Evolutionary conservation across 2,888 invertebrate species (phyloP).

Genomic region (Drosophila histrio): DNA sequence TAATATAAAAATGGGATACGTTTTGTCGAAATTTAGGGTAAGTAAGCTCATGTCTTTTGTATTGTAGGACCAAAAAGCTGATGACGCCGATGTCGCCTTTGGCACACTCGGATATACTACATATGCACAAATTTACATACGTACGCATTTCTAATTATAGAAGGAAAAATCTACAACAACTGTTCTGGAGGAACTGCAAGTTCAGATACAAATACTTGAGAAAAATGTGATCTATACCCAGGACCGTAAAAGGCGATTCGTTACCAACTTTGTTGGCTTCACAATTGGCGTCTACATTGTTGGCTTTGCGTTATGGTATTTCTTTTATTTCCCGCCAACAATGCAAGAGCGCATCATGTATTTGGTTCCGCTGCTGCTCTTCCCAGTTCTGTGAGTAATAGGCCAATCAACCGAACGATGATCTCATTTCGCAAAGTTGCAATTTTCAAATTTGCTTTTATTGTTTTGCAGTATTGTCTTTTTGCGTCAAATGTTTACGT

Average conservation of each 20-base stretch:
- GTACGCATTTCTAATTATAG: slow-evolving; percentile 81
- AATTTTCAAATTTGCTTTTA: slow-evolving; percentile 4
- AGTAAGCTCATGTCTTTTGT: slow-evolving; percentile 77
- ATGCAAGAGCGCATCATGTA: slow-evolving; percentile 90
- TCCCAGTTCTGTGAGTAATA: slow-evolving; percentile 92
- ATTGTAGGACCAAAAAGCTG: background rate
- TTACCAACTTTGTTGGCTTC: slow-evolving; percentile 90
- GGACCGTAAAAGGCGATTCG: slow-evolving; percentile 91
- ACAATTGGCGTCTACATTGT: slow-evolving; percentile 89
- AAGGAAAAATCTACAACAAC: slow-evolving; percentile 85
- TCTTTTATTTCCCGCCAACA: slow-evolving; percentile 91
- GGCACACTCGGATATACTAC: slow-evolving; percentile 2
- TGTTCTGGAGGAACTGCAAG: slow-evolving; percentile 89
- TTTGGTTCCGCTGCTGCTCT: slow-evolving; percentile 90
- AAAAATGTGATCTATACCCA: slow-evolving; percentile 92
- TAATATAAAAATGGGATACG: slow-evolving; percentile 86
- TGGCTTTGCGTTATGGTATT: slow-evolving; percentile 90
- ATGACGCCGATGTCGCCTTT: slow-evolving; percentile 28
- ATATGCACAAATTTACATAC: slow-evolving; percentile 29
- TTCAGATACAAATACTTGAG: slow-evolving; percentile 92
- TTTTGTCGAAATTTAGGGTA: slow-evolving; percentile 89
- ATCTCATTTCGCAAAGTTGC: slow-evolving; percentile 30
- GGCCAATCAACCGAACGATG: slow-evolving; percentile 7
- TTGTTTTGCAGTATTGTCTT: slow-evolving; percentile 88
- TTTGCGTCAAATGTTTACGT: slow-evolving; percentile 91